Evolutionary conservation across 2,888 invertebrate genomes (phyloP), one percentile per base, ranked within the genome.

Genomic region (Drosophila testacea): DNA sequence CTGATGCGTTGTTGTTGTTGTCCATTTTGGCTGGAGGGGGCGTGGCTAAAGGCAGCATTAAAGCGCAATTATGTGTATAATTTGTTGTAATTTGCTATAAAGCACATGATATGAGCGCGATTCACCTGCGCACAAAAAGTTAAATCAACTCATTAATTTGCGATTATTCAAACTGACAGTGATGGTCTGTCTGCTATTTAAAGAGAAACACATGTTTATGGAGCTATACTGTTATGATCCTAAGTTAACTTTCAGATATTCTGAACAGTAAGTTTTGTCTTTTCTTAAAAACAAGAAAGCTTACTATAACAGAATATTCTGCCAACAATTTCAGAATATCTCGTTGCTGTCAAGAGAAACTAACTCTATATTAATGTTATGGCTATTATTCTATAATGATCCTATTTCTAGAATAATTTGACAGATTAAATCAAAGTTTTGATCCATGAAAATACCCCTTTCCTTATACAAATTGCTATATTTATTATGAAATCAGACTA

Each of bases 41-140:
- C 63, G 67, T 65, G 73, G 75, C 68, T 64, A 70, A 55, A 50
- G 55, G 61, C 28, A 65, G 61, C 81, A 88, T 86, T 83, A 86
- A 83, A 88, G 81, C 73, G 73, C 76, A 83, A 83, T 83, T 88
- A 83, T 88, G 81, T 80, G 81, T 83, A 86, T 88, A 86, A 83
- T 83, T 88, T 83, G 73, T 63, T 88, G 86, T 88, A 88, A 83
- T 88, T 83, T 85, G 72, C 68, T 84, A 73, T 82, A 72, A 81
- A 87, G 68, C 80, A 57, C 83, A 83, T 60, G 60, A 67, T 66
- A 69, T 48, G 64, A 66, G 62, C 69, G 51, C 84, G 78, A 77
- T 81, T 81, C 83, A 86, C 52, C 69, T 67, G 78, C 32, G 56
- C 63, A 16, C 62, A 63, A 65, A 81, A 85, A 86, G 87, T 81